Base-by-base conservation (phyloP, 2,888 invertebrate genomes). In the Heteromurus nitidus region DNA sequence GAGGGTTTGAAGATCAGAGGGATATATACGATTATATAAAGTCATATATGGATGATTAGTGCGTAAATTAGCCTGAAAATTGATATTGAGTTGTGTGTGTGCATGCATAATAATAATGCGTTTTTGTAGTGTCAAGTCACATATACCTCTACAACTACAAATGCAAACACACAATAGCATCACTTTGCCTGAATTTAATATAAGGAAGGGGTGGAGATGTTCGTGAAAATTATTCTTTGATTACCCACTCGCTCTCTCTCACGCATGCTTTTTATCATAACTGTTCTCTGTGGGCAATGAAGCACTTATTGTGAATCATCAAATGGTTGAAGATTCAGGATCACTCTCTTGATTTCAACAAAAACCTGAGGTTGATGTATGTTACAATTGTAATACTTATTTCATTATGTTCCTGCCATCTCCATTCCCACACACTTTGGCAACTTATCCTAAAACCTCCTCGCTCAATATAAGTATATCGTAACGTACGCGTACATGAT, bases 211-310 rank as follows among this genome's bases (percentile, higher is more conserved):
- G 75, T 75, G 75, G 65, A 28, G 75, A 75, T 50, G 53, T 16
- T 74, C 74, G 74, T 74, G 74, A 74, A 53, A 50, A 74, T 60
- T 64, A 74, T n/a, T 74, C 55, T 64, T 50, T 64, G 74, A 74
- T 74, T 74, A 64, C 31, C 24, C 64, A n/a, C n/a, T n/a, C n/a
- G n/a, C n/a, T n/a, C n/a, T n/a, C n/a, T n/a, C n/a, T n/a, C n/a
- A n/a, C n/a, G n/a, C n/a, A n/a, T n/a, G n/a, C n/a, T 24, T 16
- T 31, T n/a, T 53, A 74, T 31, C 74, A 72, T 20, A 24, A 18
- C 44, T 30, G 24, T n/a, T 70, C 24, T n/a, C n/a, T n/a, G n/a
- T n/a, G n/a, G n/a, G n/a, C n/a, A n/a, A n/a, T n/a, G n/a, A n/a
- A n/a, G n/a, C n/a, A n/a, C n/a, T n/a, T n/a, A n/a, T n/a, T n/a